phyloP scores from a whole-genome alignment of 1,140 invertebrate genomes.

The Drosophila virilis region DNA sequence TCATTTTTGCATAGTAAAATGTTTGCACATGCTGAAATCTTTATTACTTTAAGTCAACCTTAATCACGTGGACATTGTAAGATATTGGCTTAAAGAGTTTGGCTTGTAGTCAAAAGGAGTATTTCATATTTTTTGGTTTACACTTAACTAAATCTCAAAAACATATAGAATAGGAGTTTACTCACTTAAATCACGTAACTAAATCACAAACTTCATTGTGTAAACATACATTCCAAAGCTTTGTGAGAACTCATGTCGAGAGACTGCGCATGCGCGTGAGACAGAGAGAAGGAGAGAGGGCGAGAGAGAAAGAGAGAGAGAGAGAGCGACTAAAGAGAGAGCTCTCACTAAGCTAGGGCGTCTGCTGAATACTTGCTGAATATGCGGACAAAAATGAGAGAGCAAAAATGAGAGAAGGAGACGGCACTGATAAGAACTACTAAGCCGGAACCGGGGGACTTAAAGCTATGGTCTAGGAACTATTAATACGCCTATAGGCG shows the following conservation, averaged over 20 bases:
- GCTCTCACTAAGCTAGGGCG: slow-evolving; percentile 18
- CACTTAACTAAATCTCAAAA: no score
- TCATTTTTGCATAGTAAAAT: neutral
- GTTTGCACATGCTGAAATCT: neutral
- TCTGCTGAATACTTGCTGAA: slow-evolving; percentile 51
- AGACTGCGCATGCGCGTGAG: slow-evolving; percentile 21
- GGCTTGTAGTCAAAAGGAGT: no score
- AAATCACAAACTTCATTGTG: slow-evolving; percentile 12
- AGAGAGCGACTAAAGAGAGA: no score
- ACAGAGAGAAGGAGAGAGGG: neutral
- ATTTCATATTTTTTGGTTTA: no score
- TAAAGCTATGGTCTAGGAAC: slow-evolving; percentile 48
- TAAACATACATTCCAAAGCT: slow-evolving; percentile 8
- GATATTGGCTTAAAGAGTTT: no score
- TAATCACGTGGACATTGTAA: no score
- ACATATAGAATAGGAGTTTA: no score
- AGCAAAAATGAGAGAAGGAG: no score
- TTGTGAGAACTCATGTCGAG: slow-evolving; percentile 7
- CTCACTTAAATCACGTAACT: neutral
- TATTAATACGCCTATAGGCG: slow-evolving; percentile 72
- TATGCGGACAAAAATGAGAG: slow-evolving; percentile 44
- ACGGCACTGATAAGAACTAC: slow-evolving; percentile 28
- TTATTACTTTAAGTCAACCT: no score
- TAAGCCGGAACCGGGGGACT: slow-evolving; percentile 6
- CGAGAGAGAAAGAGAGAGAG: neutral